Percentiles rank a stretch among this genome's conserved stretches.
Conservation (phyloP, 2,888 invertebrate species). For the Metopia argyrocephala region DNA sequence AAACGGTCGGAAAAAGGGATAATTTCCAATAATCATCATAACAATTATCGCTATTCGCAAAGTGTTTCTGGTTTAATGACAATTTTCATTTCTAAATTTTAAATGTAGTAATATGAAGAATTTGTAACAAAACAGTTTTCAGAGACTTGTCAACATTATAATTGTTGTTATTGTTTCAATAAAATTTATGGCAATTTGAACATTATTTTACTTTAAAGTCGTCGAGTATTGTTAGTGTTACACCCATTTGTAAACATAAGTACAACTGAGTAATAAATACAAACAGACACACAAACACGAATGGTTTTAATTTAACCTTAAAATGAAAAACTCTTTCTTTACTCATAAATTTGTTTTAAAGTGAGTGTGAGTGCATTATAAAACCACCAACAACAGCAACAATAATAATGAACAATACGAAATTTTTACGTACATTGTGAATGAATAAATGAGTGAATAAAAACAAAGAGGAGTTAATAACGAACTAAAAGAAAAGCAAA, state of each 20-base stretch:
- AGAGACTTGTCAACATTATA: constrained; percentile 66
- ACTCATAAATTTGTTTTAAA: neutral
- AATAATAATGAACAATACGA: neutral
- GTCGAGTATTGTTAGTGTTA: neutral
- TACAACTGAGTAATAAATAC: neutral
- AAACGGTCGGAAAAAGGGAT: neutral
- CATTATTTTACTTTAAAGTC: neutral
- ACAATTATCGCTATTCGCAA: constrained; percentile 6
- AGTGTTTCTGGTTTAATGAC: constrained; percentile 15
- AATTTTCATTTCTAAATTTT: constrained; percentile 11
- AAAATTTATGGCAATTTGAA: constrained; percentile 64
- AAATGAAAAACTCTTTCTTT: constrained; percentile 44
- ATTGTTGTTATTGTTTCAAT: constrained; percentile 64
- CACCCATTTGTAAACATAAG: constrained; percentile 22
- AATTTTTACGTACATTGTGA: neutral
- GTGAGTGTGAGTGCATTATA: neutral
- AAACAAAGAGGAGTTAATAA: neutral
- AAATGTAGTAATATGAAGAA: constrained; percentile 29
- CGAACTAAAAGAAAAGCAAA: neutral
- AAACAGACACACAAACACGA: neutral
- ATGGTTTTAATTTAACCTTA: neutral
- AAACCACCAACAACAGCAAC: neutral
- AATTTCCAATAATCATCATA: constrained; percentile 35
- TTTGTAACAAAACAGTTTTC: constrained; percentile 52
- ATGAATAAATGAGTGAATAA: neutral